phyloP scores from a whole-genome alignment of 2,888 invertebrate genomes.

The Nomada hirtipes region DNA sequence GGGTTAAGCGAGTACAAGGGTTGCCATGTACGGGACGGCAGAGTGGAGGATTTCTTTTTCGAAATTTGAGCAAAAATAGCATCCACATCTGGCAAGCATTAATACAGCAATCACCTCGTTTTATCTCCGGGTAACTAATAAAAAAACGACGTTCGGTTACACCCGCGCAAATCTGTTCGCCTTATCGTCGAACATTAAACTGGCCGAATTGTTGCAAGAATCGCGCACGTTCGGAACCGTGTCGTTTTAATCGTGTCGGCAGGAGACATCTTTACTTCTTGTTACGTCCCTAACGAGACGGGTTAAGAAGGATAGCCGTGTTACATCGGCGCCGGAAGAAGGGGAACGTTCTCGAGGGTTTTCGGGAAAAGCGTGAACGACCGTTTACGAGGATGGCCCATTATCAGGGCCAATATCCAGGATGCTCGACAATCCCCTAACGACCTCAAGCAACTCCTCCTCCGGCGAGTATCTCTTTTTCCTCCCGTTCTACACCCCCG shows the following conservation, averaged over 20 bases:
- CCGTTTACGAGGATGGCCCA: constrained; percentile 68
- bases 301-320: constrained; percentile 56
- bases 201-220: not conserved
- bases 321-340: constrained; percentile 43
- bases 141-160: not conserved
- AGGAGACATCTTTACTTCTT: constrained; percentile 43
- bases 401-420: constrained; percentile 75
- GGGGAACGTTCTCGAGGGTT: constrained; percentile 57
- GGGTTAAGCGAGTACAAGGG: no score
- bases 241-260: constrained; percentile 46
- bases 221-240: not conserved
- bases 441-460: constrained; percentile 55
- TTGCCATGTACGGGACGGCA: no score
- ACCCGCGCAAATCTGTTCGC: no score
- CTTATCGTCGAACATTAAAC: no score
- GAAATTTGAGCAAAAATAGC: no score
- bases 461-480: constrained; percentile 46
- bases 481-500: not conserved
- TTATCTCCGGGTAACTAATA: not conserved
- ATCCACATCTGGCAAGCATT: no score
- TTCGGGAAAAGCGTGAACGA: constrained; percentile 63
- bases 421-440: constrained; percentile 74
- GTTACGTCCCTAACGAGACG: constrained; percentile 59
- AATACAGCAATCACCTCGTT: no score
- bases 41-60: no score